Evolutionary conservation across 2,113 vertebrate species (phyloP).

Genomic region (Ginglymostoma cirratum): DNA sequence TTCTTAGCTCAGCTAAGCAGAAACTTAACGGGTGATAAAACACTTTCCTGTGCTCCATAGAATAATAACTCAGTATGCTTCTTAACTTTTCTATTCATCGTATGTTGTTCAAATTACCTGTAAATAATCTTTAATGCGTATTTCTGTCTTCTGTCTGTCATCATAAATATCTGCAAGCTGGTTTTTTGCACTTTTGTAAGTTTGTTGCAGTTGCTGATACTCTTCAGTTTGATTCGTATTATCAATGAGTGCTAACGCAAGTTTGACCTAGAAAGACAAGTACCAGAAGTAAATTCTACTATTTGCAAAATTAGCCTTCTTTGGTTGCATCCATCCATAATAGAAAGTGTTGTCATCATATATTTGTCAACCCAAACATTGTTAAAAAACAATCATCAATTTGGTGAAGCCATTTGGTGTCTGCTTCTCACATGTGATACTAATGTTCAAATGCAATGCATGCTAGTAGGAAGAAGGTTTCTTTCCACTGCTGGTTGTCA

Average conservation of each 20-base stretch:
- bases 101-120: conserved; percentile 44
- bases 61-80: neutral
- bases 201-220: conserved; percentile 45
- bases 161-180: conserved; percentile 43
- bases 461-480: neutral
- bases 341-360: neutral
- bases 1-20: neutral
- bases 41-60: neutral
- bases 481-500: neutral
- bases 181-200: conserved; percentile 46
- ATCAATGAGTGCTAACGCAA: conserved; percentile 47
- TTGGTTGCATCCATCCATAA: neutral
- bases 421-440: neutral
- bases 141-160: conserved; percentile 43
- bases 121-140: conserved; percentile 43
- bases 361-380: neutral
- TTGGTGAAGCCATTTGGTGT: neutral
- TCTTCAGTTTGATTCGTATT: conserved; percentile 51
- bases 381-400: neutral
- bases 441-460: neutral
- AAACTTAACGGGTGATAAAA: neutral
- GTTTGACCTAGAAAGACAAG: conserved; percentile 45
- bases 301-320: neutral
- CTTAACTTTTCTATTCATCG: neutral
- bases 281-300: neutral